Percentiles rank a stretch among this genome's conserved stretches.
Evolutionary conservation across 2,797 vertebrate species (phyloP).

Genomic region (Parauchenoglanis punctatus): DNA sequence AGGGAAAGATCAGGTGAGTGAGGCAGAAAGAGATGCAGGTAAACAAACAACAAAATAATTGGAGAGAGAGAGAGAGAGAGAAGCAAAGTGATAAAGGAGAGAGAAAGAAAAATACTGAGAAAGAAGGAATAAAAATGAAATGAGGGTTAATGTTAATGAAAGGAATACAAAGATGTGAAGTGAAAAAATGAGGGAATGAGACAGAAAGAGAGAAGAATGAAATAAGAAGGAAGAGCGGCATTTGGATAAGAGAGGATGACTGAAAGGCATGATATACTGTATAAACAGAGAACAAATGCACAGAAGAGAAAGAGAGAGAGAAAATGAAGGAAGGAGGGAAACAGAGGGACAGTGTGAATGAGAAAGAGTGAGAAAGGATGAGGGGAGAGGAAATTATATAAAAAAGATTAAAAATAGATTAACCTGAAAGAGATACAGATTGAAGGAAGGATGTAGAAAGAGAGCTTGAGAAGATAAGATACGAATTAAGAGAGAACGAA

Average conservation of each 20-base stretch:
- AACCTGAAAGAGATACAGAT: not conserved
- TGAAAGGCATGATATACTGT: not conserved
- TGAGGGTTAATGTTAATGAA: not conserved
- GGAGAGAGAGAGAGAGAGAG: not conserved
- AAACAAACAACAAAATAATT: not conserved
- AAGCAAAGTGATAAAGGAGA: not conserved
- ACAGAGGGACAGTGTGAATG: not conserved
- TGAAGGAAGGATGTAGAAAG: not conserved
- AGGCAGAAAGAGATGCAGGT: not conserved
- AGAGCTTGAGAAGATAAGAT: too few species aligned
- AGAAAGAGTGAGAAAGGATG: not conserved
- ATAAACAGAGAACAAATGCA: not conserved
- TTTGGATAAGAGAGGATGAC: not conserved
- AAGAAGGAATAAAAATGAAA: not conserved
- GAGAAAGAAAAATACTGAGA: not conserved
- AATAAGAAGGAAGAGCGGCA: not conserved
- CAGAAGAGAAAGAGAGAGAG: not conserved
- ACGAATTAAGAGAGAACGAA: not conserved
- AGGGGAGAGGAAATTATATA: not conserved
- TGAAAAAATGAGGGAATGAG: not conserved
- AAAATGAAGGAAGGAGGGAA: slow-evolving; percentile 8
- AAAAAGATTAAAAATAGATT: not conserved
- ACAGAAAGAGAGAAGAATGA: slow-evolving; percentile 4
- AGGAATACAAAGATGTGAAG: not conserved
- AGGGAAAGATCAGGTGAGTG: not conserved